A percentile compares a stretch with the other conserved stretches of the same genome.
These are phyloP conservation scores for Tenodera sinensis DNA, from an alignment of 2,888 invertebrate species.

Conservation along the genomic window DNA sequence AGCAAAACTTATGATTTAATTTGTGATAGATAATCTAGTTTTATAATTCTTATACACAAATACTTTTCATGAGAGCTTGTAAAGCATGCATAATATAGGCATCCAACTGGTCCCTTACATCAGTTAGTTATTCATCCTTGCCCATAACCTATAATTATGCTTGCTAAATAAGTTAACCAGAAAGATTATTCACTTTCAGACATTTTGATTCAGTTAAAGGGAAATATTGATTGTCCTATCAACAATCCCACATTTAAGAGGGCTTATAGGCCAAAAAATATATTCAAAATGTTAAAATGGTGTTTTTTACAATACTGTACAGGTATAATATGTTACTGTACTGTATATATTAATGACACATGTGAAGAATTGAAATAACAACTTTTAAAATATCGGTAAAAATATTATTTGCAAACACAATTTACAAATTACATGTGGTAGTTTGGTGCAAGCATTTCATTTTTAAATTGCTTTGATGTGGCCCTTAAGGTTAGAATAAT, in stretches of 20 bases:
- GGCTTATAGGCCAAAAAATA: constrained; percentile 9
- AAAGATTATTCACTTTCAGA: background rate
- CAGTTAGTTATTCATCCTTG: background rate
- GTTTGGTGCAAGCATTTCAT: background rate
- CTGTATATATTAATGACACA: background rate
- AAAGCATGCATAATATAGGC: background rate
- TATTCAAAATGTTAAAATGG: background rate
- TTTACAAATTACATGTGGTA: background rate
- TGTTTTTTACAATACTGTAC: background rate
- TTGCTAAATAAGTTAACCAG: background rate
- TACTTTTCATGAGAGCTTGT: background rate
- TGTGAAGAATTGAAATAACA: background rate
- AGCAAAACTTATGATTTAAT: background rate
- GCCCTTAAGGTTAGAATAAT: background rate
- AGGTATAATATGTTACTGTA: background rate
- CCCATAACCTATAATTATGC: background rate
- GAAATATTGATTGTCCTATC: constrained; percentile 8
- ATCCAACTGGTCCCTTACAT: background rate
- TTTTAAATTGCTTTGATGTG: background rate
- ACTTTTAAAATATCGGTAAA: background rate
- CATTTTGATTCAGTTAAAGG: constrained; percentile 1
- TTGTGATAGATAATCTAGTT: too few species aligned
- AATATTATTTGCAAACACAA: background rate
- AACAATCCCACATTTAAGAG: constrained; percentile 5
- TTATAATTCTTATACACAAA: background rate